Evolutionary conservation across 2,113 vertebrate species (phyloP), one percentile per base, ranked within the genome.

Genomic region (Nerophis ophidion): DNA sequence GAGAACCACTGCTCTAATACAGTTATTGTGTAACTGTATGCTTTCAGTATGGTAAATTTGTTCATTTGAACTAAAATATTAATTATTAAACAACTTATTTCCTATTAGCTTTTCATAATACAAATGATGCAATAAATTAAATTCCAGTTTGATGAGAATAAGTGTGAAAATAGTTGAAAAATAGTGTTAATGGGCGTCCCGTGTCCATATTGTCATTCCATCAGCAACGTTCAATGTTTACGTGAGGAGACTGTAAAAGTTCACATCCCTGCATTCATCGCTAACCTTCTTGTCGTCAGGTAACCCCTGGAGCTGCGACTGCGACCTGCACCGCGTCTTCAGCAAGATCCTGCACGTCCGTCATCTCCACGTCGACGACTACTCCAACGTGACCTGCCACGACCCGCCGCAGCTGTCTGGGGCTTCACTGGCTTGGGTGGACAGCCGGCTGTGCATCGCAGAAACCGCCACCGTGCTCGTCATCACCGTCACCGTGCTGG

Each of bases 231-330:
- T 8, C 36, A 10, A 6, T 62, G 9, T 8, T 62, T 2, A 19
- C 17, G 15, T 19, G 15, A 48, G 46, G 16, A 48, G 13, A 47
- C 4, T 15, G 14, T 13, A 47, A 15, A 48, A 16, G n/a, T 48
- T 8, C 47, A 48, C n/a, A 0, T 16, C 12, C 47, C 47, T 15
- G 5, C n/a, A n/a, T 51, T 6, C 5, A 33, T 5, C 5, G 19
- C 11, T 50, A 34, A 5, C 8, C 2, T 4, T 48, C 6, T 16
- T 36, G 19, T 34, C 16, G 0, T 12, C 75, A 86, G 79, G 58
- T 0, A 90, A 92, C 80, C 88, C 82, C 0, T 91, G 87, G 89
- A 79, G 61, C 66, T 91, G 88, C 0, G 87, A 90, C 82, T 92
- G 87, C 1, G 89, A 92, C 6, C 86, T 92, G 33, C 88, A 91